A percentile compares a stretch with the other conserved stretches of the same genome.
Conservation (phyloP, 2,888 invertebrate species). For the Ichneumoninae sp. region DNA sequence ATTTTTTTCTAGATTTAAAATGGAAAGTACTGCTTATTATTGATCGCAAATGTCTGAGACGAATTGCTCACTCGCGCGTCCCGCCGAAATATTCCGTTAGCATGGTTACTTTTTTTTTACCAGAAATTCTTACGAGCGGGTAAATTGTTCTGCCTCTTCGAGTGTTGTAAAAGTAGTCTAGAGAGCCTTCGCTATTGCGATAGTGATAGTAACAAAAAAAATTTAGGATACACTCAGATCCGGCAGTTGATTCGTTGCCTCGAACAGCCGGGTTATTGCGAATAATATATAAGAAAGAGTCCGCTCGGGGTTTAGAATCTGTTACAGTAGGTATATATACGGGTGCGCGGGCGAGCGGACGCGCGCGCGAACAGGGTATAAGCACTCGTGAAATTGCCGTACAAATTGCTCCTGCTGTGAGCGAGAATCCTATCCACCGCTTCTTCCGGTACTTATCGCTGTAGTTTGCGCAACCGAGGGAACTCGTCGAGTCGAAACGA, state of each 20-base stretch:
- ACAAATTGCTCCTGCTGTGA: slow-evolving; percentile 71
- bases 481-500: slow-evolving; percentile 57
- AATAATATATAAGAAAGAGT: slow-evolving; percentile 55
- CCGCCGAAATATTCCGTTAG: slow-evolving; percentile 57
- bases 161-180: slow-evolving; percentile 55
- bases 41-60: not conserved
- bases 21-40: not conserved
- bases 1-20: not conserved
- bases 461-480: slow-evolving; percentile 66
- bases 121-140: slow-evolving; percentile 48
- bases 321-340: slow-evolving; percentile 13
- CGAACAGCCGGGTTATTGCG: slow-evolving; percentile 42
- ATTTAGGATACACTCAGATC: slow-evolving; percentile 58
- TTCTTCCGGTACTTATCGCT: slow-evolving; percentile 73
- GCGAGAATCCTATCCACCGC: slow-evolving; percentile 62
- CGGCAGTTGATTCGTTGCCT: slow-evolving; percentile 41
- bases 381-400: slow-evolving; percentile 70
- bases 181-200: slow-evolving; percentile 52
- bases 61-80: slow-evolving; percentile 6
- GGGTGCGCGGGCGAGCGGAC: not conserved
- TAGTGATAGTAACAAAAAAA: slow-evolving; percentile 57
- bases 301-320: slow-evolving; percentile 5
- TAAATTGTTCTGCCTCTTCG: slow-evolving; percentile 49
- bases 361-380: slow-evolving; percentile 64
- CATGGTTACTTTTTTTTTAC: slow-evolving; percentile 15